Percentiles rank a stretch among this genome's conserved stretches.
These are phyloP conservation scores for Solea senegalensis DNA, from an alignment of 2,113 vertebrate genomes.

Conservation along the genomic window DNA sequence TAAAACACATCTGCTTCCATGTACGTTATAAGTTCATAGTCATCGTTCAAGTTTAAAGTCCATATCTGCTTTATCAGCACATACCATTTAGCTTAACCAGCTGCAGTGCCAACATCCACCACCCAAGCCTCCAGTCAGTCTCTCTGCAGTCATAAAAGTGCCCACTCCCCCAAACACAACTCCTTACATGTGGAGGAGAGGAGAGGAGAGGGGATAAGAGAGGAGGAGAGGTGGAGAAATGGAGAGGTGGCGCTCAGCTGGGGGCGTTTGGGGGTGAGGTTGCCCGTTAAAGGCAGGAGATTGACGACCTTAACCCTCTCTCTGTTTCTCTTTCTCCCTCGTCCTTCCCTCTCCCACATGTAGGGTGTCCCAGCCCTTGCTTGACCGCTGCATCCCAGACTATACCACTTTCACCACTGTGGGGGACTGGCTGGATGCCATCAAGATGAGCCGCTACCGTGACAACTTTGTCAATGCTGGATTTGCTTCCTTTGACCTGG, in stretches of 20 bases:
- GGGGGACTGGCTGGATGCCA: constrained; percentile 98
- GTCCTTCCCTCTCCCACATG: constrained; percentile 55
- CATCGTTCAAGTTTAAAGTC: constrained; percentile 1
- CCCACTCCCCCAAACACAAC: constrained; percentile 35
- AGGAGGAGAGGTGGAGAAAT: constrained; percentile 75
- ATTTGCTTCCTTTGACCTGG: constrained; percentile 97
- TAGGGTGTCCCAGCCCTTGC: constrained; percentile 95
- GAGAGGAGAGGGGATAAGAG: constrained; percentile 37
- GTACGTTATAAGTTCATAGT: neutral
- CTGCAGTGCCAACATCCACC: constrained; percentile 61
- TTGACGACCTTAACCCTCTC: constrained; percentile 83
- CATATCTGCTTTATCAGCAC: constrained; percentile 24
- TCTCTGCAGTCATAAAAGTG: constrained; percentile 63
- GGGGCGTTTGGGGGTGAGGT: constrained; percentile 73
- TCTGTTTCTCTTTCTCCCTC: constrained; percentile 73
- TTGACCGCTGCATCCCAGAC: constrained; percentile 97
- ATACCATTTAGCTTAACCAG: constrained; percentile 34
- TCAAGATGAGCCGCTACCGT: constrained; percentile 99
- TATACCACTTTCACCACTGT: constrained; percentile 98
- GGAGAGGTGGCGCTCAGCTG: constrained; percentile 74
- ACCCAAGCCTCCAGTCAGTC: constrained; percentile 74
- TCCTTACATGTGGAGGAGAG: constrained; percentile 49
- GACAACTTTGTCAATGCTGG: constrained; percentile 97
- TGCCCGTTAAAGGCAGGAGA: constrained; percentile 70
- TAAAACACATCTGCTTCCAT: neutral